Evolutionary conservation across 2,888 invertebrate genomes (phyloP).

Genomic region (Papilio protenor): DNA sequence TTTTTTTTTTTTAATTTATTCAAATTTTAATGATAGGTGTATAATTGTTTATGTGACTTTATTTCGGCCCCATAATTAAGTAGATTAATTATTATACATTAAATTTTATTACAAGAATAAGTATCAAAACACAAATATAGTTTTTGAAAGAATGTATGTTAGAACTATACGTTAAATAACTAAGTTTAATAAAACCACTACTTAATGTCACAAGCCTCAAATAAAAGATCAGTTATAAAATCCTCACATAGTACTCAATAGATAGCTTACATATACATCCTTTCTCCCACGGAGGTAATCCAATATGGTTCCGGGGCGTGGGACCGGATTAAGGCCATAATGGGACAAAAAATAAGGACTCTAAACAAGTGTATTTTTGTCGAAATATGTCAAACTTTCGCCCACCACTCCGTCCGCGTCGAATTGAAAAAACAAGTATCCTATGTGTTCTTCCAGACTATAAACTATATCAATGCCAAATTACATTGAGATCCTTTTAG

Average conservation of each 20-base stretch:
- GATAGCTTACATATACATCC: not conserved
- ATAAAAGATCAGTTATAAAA: not conserved
- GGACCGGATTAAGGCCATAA: slow-evolving; percentile 8
- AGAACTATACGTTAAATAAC: not conserved
- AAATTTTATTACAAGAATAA: too few species aligned
- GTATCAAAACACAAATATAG: too few species aligned
- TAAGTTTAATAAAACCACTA: not conserved
- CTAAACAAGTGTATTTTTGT: not conserved
- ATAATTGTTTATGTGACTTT: too few species aligned
- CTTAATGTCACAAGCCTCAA: not conserved
- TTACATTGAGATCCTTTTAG: too few species aligned
- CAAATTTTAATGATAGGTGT: too few species aligned
- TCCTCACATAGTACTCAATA: not conserved
- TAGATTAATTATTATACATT: too few species aligned
- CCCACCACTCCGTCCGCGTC: too few species aligned
- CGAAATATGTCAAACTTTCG: not conserved
- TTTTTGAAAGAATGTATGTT: not conserved
- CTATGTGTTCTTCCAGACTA: too few species aligned
- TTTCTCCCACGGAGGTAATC: not conserved
- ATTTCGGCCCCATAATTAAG: too few species aligned
- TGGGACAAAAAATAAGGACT: slow-evolving; percentile 10
- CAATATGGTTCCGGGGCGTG: slow-evolving; percentile 1
- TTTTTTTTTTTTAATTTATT: too few species aligned
- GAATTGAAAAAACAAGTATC: too few species aligned
- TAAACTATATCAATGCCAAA: too few species aligned